Evolutionary conservation across 2,888 invertebrate genomes (phyloP).

Genomic region (Drosophila aldrichi): DNA sequence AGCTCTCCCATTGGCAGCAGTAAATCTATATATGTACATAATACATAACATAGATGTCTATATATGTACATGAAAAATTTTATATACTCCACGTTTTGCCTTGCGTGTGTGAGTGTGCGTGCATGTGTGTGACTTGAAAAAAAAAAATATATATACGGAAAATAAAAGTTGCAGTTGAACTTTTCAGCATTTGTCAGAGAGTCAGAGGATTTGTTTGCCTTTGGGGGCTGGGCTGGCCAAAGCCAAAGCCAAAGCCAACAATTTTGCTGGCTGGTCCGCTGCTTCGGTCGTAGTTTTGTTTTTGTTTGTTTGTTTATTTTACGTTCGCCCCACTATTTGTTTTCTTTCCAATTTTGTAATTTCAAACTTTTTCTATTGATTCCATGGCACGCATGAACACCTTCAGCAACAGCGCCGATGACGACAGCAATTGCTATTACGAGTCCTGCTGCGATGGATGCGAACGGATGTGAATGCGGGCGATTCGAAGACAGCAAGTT

Average conservation of each 20-base stretch:
- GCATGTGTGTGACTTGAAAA: constrained; percentile 1
- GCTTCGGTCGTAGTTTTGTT: constrained; percentile 30
- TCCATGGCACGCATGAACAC: constrained; percentile 79
- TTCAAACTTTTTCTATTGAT: constrained; percentile 80
- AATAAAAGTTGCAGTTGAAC: constrained; percentile 71
- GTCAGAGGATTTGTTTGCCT: constrained; percentile 79
- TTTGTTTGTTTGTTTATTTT: constrained; percentile 54
- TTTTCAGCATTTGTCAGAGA: constrained; percentile 79
- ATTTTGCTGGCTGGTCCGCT: constrained; percentile 46
- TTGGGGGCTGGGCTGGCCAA: constrained; percentile 57
- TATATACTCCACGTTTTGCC: constrained; percentile 34
- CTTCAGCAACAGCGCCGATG: constrained; percentile 69
- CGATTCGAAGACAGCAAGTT: constrained; percentile 58
- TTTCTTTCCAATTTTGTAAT: constrained; percentile 80
- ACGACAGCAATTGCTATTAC: constrained; percentile 63
- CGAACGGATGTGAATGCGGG: constrained; percentile 43
- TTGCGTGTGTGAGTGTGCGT: constrained; percentile 21
- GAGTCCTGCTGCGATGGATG: constrained; percentile 26
- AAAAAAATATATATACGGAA: constrained; percentile 12
- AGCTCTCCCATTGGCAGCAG: constrained; percentile 24
- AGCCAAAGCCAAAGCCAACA: constrained; percentile 60
- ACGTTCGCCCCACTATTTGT: constrained; percentile 71
- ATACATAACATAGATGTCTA: constrained; percentile 6
- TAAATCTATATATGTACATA: constrained; percentile 3
- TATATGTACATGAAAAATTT: constrained; percentile 36